Evolutionary conservation across 2,888 invertebrate genomes (phyloP).

Genomic region (Xanthia icteritia): DNA sequence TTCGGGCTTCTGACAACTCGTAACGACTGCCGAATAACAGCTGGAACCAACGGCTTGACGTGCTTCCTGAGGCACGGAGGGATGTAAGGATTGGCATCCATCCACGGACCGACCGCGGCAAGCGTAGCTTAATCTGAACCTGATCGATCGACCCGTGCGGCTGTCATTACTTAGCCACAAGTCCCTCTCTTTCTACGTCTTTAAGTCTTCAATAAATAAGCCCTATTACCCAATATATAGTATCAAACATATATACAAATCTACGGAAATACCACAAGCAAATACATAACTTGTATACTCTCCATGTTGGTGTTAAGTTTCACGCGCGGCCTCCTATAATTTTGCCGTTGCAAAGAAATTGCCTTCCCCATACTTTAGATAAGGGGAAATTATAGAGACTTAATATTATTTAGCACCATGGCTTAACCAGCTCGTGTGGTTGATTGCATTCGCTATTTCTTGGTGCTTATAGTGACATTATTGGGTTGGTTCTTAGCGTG

Average conservation of each 20-base stretch:
- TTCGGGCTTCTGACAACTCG: too few species aligned
- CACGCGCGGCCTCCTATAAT: constrained; percentile 76
- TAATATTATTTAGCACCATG: constrained; percentile 68
- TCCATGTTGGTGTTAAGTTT: constrained; percentile 72
- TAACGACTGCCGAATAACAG: too few species aligned
- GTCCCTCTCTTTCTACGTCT: neutral
- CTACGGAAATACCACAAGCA: constrained; percentile 42
- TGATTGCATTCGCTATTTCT: constrained; percentile 41
- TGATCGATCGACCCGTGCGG: too few species aligned
- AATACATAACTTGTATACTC: constrained; percentile 32
- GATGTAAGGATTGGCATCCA: too few species aligned
- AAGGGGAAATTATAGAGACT: constrained; percentile 79
- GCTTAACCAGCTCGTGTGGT: constrained; percentile 28
- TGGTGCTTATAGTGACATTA: constrained; percentile 30
- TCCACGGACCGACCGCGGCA: too few species aligned
- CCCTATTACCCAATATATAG: constrained; percentile 42
- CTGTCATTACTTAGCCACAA: too few species aligned
- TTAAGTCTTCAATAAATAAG: constrained; percentile 13
- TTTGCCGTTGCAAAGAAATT: constrained; percentile 80
- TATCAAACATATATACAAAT: constrained; percentile 39
- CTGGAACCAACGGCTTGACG: too few species aligned
- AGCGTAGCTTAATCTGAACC: too few species aligned
- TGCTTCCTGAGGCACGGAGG: too few species aligned
- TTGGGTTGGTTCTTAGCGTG: neutral
- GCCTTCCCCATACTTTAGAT: constrained; percentile 71